A percentile compares a stretch with the other conserved stretches of the same genome.
Evolutionary conservation across 2,888 invertebrate genomes (phyloP).

Genomic region (Erpobdella octoculata): DNA sequence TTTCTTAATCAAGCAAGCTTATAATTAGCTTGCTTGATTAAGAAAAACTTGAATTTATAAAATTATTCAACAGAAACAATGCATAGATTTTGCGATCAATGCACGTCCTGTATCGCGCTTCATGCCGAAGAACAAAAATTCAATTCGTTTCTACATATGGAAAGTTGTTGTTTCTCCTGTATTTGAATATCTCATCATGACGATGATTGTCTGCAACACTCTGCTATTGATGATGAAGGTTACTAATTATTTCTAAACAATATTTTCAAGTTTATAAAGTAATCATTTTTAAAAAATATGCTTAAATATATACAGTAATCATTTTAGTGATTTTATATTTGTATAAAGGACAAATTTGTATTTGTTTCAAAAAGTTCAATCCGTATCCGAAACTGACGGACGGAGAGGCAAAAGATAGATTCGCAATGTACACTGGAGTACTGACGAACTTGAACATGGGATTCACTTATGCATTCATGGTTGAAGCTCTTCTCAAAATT

Average conservation of each 20-base stretch:
- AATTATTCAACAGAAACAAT: conserved; percentile 80
- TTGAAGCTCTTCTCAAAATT: conserved; percentile 99
- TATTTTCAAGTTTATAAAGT: no score
- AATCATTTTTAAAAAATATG: neutral
- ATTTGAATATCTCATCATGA: conserved; percentile 99
- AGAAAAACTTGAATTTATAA: neutral
- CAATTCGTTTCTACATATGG: conserved; percentile 98
- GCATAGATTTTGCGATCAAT: conserved; percentile 99
- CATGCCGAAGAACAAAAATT: conserved; percentile 95
- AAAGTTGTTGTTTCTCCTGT: conserved; percentile 94
- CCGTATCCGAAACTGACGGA: conserved; percentile 19
- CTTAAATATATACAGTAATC: neutral
- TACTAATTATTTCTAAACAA: no score
- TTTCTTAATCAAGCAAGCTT: neutral
- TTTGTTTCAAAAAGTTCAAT: no score
- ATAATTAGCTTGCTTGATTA: neutral
- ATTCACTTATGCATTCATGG: conserved; percentile 98
- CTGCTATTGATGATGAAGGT: conserved; percentile 99
- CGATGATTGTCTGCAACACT: conserved; percentile 97
- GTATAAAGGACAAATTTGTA: neutral
- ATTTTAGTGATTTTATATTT: neutral
- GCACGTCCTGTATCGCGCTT: conserved; percentile 94
- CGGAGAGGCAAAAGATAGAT: conserved; percentile 25
- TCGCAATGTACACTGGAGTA: conserved; percentile 34
- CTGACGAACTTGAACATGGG: conserved; percentile 84